Percentiles rank a stretch among this genome's conserved stretches.
Conservation (phyloP, 1,140 invertebrate genomes). For the Pinna nobilis region DNA sequence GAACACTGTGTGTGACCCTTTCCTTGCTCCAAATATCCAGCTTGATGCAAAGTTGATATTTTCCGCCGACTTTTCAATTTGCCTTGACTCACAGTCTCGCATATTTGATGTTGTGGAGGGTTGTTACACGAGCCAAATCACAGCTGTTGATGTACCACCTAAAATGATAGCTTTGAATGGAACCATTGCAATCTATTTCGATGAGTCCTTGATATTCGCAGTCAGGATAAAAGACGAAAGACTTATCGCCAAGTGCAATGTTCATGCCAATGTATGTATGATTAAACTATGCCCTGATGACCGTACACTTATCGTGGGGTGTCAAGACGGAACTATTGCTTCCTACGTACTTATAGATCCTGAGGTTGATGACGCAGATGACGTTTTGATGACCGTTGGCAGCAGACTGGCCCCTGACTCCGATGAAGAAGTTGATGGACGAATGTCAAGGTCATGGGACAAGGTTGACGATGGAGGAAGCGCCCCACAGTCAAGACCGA, state of each 20-base stretch:
- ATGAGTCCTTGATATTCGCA: slow-evolving; percentile 51
- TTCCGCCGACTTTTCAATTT: slow-evolving; percentile 58
- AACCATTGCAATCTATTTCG: slow-evolving; percentile 58
- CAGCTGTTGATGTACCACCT: slow-evolving; percentile 37
- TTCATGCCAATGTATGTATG: slow-evolving; percentile 59
- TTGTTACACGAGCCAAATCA: slow-evolving; percentile 48
- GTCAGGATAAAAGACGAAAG: slow-evolving; percentile 55
- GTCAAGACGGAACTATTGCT: slow-evolving; percentile 64
- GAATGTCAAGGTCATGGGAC: slow-evolving; percentile 61
- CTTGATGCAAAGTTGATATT: slow-evolving; percentile 55
- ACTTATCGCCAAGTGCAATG: slow-evolving; percentile 64
- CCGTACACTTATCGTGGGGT: slow-evolving; percentile 68
- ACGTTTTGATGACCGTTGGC: slow-evolving; percentile 43
- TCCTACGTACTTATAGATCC: slow-evolving; percentile 69
- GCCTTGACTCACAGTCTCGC: slow-evolving; percentile 62
- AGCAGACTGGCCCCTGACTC: slow-evolving; percentile 48
- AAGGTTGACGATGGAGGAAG: slow-evolving; percentile 51
- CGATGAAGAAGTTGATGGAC: slow-evolving; percentile 13
- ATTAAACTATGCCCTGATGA: slow-evolving; percentile 63
- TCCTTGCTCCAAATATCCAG: slow-evolving; percentile 46
- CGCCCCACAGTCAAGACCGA: slow-evolving; percentile 57
- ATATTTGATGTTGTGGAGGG: slow-evolving; percentile 60
- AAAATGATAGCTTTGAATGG: slow-evolving; percentile 54
- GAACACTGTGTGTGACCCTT: slow-evolving; percentile 59
- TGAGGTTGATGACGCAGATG: slow-evolving; percentile 38